Evolutionary conservation across 2,888 invertebrate genomes (phyloP).

Genomic region (Junonia oenone): DNA sequence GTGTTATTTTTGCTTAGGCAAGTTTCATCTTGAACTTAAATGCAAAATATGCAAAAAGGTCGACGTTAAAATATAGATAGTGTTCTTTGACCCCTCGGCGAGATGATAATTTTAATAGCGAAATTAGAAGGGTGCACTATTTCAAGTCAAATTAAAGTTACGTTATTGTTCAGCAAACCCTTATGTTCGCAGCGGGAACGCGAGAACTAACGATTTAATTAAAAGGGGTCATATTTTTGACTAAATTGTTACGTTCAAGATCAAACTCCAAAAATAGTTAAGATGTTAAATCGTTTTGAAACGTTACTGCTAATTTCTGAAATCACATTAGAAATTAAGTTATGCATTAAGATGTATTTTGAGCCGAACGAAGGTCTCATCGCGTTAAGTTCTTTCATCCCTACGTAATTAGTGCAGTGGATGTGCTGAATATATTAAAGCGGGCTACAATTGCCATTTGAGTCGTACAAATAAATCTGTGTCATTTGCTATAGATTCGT

Average conservation of each 20-base stretch:
- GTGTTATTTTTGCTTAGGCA: constrained; percentile 36
- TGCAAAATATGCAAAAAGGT: constrained; percentile 61
- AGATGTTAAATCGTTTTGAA: too few relatives aligned
- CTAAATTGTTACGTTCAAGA: constrained; percentile 5
- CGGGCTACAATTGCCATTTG: constrained; percentile 62
- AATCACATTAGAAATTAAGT: neutral
- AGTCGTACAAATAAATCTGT: constrained; percentile 73
- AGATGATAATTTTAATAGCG: constrained; percentile 69
- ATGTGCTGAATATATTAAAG: constrained; percentile 59
- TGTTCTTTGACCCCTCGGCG: constrained; percentile 69
- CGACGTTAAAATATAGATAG: constrained; percentile 55
- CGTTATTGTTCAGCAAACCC: constrained; percentile 59
- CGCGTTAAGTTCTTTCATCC: constrained; percentile 53
- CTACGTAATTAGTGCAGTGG: constrained; percentile 60
- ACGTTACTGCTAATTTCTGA: neutral
- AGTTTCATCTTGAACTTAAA: constrained; percentile 40
- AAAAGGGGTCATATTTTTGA: constrained; percentile 30
- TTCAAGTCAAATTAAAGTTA: constrained; percentile 64
- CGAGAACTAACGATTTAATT: constrained; percentile 38
- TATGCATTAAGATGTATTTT: constrained; percentile 20
- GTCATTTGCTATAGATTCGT: constrained; percentile 64
- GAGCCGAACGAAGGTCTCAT: constrained; percentile 54
- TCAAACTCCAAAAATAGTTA: too few relatives aligned
- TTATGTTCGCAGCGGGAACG: constrained; percentile 45
- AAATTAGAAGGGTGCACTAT: constrained; percentile 63